Percentiles rank a stretch among this genome's conserved stretches.
These are phyloP conservation scores for Galbula dea DNA, from an alignment of 2,113 vertebrate species.

Conservation along the genomic window DNA sequence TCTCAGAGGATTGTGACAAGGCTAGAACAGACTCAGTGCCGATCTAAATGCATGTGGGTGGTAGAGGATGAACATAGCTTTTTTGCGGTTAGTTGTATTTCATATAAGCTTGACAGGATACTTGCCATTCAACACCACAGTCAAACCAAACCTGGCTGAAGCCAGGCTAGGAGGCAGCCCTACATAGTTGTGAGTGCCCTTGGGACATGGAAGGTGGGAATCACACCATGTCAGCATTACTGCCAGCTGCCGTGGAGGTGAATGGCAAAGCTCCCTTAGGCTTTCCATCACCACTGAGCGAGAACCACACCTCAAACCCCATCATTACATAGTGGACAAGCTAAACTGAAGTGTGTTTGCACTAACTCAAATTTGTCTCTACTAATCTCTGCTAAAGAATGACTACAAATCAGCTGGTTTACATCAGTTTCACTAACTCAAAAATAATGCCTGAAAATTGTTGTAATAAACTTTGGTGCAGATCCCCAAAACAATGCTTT, in stretches of 20 bases:
- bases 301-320: background rate
- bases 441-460: background rate
- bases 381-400: background rate
- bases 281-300: background rate
- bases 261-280: background rate
- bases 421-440: background rate
- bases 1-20: background rate
- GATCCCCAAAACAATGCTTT: background rate
- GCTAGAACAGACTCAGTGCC: background rate
- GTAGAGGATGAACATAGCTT: background rate
- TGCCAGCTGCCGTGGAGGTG: background rate
- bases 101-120: too few relatives aligned
- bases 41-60: background rate
- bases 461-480: accelerated
- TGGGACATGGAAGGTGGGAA: background rate
- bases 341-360: background rate
- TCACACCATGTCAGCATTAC: accelerated
- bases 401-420: background rate
- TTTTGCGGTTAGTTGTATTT: too few relatives aligned
- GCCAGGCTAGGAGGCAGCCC: accelerated
- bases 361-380: background rate
- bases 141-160: too few relatives aligned
- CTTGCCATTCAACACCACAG: too few relatives aligned
- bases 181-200: accelerated
- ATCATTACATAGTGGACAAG: background rate